A percentile compares a stretch with the other conserved stretches of the same genome.
Evolutionary conservation across 2,113 vertebrate species (phyloP).

Genomic region (Dicerorhinus sumatrensis): DNA sequence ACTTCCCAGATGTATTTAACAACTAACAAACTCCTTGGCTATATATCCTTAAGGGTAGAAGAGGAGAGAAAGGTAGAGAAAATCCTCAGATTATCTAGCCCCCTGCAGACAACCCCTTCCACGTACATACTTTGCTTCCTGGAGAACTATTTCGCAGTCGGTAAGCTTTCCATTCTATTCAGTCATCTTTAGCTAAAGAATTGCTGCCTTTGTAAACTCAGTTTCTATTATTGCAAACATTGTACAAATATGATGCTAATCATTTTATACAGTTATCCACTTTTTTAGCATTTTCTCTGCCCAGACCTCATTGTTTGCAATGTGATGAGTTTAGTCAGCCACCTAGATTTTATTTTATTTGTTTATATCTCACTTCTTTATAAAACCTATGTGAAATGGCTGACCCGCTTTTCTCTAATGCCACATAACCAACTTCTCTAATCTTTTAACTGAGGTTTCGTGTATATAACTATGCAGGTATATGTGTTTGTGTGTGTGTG

Average conservation of each 20-base stretch:
- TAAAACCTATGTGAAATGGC: neutral
- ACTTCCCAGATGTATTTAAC: neutral
- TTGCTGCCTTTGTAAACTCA: neutral
- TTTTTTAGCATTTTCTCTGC: neutral
- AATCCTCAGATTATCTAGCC: neutral
- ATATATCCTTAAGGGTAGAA: neutral
- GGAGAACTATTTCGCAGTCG: neutral
- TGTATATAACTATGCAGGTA: neutral
- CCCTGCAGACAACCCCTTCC: fast-evolving
- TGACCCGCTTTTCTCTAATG: neutral
- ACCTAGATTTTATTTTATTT: neutral
- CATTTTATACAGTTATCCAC: neutral
- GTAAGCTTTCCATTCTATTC: neutral
- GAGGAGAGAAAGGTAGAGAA: neutral
- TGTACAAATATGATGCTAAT: neutral
- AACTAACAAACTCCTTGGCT: neutral
- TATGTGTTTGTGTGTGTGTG: neutral
- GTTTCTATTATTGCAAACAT: neutral
- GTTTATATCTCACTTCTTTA: neutral
- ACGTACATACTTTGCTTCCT: neutral
- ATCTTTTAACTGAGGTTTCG: neutral
- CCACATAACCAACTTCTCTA: neutral
- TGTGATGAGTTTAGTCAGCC: neutral
- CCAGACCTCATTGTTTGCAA: neutral
- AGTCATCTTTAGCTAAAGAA: neutral